Evolutionary conservation across 2,888 invertebrate species (phyloP).

Genomic region (Habrosyne pyritoides): DNA sequence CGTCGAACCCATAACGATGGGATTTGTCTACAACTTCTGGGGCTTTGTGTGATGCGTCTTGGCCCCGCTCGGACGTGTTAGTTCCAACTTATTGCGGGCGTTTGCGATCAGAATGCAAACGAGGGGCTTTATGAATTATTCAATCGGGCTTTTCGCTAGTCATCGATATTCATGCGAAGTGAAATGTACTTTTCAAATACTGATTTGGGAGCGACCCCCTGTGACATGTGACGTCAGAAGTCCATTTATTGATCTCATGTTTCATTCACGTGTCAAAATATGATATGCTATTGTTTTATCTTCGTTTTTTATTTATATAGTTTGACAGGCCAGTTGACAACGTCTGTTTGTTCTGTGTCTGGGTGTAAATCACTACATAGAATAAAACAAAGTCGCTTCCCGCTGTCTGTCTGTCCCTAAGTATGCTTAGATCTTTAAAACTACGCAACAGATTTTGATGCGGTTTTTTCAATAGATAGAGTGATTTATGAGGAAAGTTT

Average conservation of each 20-base stretch:
- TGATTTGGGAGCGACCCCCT: slow-evolving; percentile 24
- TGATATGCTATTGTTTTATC: neutral
- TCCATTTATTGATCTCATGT: neutral
- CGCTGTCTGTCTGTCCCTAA: too few relatives aligned
- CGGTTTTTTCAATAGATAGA: too few relatives aligned
- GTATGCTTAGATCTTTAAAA: too few relatives aligned
- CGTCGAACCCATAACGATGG: slow-evolving; percentile 26
- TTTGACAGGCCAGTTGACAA: too few relatives aligned
- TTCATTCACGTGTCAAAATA: neutral
- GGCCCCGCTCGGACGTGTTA: slow-evolving; percentile 24
- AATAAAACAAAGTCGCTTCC: too few relatives aligned
- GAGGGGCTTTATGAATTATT: slow-evolving; percentile 54
- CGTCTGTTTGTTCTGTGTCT: too few relatives aligned
- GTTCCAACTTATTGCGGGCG: slow-evolving; percentile 38
- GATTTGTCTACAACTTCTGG: slow-evolving; percentile 33
- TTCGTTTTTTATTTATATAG: neutral
- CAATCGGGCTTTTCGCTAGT: slow-evolving; percentile 48
- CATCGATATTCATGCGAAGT: slow-evolving; percentile 56
- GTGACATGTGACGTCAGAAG: slow-evolving; percentile 1
- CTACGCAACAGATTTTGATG: too few relatives aligned
- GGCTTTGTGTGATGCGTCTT: slow-evolving; percentile 26
- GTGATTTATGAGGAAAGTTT: too few relatives aligned
- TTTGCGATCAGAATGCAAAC: slow-evolving; percentile 53
- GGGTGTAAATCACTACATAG: too few relatives aligned
- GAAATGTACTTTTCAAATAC: slow-evolving; percentile 37